Percentiles rank a stretch among this genome's conserved stretches.
Evolutionary conservation across 2,888 invertebrate genomes (phyloP).

Genomic region (Calephelis perditalis): DNA sequence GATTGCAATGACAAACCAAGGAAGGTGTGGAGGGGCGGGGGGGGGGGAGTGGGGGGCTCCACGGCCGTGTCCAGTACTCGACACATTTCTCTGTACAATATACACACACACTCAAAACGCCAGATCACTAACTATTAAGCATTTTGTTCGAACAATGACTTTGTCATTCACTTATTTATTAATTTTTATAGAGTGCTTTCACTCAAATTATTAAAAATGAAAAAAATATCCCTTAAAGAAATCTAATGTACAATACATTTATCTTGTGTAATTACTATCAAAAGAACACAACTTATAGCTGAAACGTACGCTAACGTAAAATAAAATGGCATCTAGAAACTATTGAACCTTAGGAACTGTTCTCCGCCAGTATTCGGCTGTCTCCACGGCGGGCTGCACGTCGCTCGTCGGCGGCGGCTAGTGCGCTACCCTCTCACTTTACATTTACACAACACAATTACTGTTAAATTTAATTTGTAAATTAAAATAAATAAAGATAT

Average conservation of each 20-base stretch:
- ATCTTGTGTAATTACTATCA: constrained; percentile 35
- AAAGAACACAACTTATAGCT: constrained; percentile 49
- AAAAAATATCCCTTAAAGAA: constrained; percentile 12
- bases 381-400: not conserved
- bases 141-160: constrained; percentile 14
- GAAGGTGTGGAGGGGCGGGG: too few species aligned
- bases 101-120: not conserved
- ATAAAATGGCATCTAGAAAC: constrained; percentile 66
- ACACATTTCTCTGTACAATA: too few species aligned
- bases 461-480: too few species aligned
- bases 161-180: constrained; percentile 6
- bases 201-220: constrained; percentile 12
- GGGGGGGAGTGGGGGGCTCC: too few species aligned
- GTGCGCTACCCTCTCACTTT: too few species aligned
- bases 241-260: constrained; percentile 28
- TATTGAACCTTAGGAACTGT: constrained; percentile 68
- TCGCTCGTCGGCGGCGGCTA: too few species aligned
- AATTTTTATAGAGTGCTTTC: constrained; percentile 1
- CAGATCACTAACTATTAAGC: constrained; percentile 7
- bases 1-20: not conserved
- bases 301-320: constrained; percentile 40
- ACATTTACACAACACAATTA: too few species aligned
- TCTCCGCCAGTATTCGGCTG: constrained; percentile 42
- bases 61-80: too few species aligned
- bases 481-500: too few species aligned